A percentile compares a stretch with the other conserved stretches of the same genome.
Evolutionary conservation across 2,113 vertebrate genomes (phyloP).

Genomic region (Rhabdomys dilectus): DNA sequence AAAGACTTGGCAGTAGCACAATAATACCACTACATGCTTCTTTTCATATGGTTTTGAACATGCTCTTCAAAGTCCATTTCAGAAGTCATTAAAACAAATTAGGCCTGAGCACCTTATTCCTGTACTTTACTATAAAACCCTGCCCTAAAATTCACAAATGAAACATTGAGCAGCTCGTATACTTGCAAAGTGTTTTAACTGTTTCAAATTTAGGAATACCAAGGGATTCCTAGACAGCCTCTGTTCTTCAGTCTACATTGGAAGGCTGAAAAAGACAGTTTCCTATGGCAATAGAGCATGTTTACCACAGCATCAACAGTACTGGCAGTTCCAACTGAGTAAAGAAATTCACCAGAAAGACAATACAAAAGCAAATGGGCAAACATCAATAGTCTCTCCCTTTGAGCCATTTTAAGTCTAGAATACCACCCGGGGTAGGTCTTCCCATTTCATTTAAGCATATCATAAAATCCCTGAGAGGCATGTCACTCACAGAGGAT

Average conservation of each 20-base stretch:
- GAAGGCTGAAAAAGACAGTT: background rate
- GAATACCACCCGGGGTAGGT: background rate
- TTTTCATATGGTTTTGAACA: constrained; percentile 56
- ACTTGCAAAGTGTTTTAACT: constrained; percentile 21
- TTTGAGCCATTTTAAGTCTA: background rate
- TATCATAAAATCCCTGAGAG: background rate
- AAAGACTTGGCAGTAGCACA: background rate
- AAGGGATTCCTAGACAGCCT: background rate
- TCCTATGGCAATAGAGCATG: background rate
- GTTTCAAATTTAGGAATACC: background rate
- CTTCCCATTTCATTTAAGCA: background rate
- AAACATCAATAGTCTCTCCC: background rate
- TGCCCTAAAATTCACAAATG: constrained; percentile 43
- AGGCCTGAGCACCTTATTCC: background rate
- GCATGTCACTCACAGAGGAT: background rate
- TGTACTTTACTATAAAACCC: background rate
- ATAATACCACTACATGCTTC: constrained; percentile 46
- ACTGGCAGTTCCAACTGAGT: background rate
- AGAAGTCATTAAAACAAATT: constrained; percentile 68
- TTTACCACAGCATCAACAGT: background rate
- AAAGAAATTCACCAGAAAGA: background rate
- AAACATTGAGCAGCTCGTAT: constrained; percentile 15
- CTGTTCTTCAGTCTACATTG: too few relatives aligned
- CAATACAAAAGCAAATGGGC: too few relatives aligned
- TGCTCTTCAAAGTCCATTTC: constrained; percentile 49